Evolutionary conservation across 2,797 vertebrate species (phyloP).

Genomic region (Anguilla pacifica): DNA sequence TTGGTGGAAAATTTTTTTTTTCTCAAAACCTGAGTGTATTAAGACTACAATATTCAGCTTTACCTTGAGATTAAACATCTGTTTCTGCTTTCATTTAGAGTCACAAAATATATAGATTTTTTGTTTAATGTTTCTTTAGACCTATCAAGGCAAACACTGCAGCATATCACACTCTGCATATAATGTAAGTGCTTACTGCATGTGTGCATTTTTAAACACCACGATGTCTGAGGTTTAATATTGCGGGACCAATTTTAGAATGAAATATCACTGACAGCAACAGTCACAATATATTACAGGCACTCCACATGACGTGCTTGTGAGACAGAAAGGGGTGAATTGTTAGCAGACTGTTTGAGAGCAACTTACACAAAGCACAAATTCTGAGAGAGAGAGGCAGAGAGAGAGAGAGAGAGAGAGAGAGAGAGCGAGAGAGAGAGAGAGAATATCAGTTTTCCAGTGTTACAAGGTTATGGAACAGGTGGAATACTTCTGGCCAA

Average conservation of each 20-base stretch:
- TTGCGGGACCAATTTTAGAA: constrained; percentile 49
- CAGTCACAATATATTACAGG: constrained; percentile 71
- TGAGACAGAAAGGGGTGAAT: constrained; percentile 53
- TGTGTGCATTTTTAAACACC: not conserved
- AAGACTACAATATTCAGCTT: constrained; percentile 5
- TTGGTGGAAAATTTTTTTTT: not conserved
- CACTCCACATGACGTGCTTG: constrained; percentile 55
- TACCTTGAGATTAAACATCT: not conserved
- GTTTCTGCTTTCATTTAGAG: not conserved
- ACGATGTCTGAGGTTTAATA: constrained; percentile 51
- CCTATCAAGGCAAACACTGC: not conserved
- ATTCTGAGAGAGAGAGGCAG: constrained; percentile 30
- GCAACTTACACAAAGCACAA: constrained; percentile 42
- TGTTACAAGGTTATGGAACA: constrained; percentile 63
- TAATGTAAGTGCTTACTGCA: not conserved
- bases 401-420: not conserved
- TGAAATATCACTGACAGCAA: constrained; percentile 69
- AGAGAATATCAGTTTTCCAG: constrained; percentile 17
- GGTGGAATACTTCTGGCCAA: constrained; percentile 68
- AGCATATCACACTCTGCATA: not conserved
- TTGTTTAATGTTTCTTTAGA: not conserved
- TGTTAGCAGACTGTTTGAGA: constrained; percentile 66
- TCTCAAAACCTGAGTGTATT: not conserved
- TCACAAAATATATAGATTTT: not conserved
- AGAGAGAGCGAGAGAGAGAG: not conserved